Evolutionary conservation across 2,797 vertebrate species (phyloP), one percentile per base, ranked within the genome.

Genomic region (Eulemur albifrons): DNA sequence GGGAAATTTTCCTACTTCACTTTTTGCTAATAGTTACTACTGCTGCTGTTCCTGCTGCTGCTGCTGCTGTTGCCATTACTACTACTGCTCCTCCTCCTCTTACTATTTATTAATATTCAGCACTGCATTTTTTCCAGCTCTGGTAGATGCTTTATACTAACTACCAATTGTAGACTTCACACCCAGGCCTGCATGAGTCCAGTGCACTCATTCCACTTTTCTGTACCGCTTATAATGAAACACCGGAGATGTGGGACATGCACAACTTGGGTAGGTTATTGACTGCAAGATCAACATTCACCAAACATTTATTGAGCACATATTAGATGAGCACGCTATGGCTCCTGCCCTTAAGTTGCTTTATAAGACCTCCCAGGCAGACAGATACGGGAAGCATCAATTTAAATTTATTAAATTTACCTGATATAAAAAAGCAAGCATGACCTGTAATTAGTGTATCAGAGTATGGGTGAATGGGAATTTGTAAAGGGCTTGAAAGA

Each of bases 401-500:
- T 69, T 96, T 90, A 67, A 88, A 88, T n/a, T 20, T 82, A 82
- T 82, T 93, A 54, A 7, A 73, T 90, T 67, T 88, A 48, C 27
- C 30, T 90, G 35, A 48, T 67, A 21, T 93, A 90, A 89, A 50
- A 52, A 63, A 32, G 3, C 4, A 95, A 54, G 76, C 17, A 25
- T 50, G 48, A 75, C 21, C 23, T 95, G 32, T 87, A 70, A 43
- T 85, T 73, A 57, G 14, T 81, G 43, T 57, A 72, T 45, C 43
- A 61, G 38, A 72, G 9, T 93, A 63, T 90, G 40, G 83, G 30
- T 70, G 95, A 77, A 69, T 8, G 14, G 23, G 63, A 12, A 7
- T 52, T 67, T 81, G 5, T 67, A 43, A 88, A 91, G 54, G 61
- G 15, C 20, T 90, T 91, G 57, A 95, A 97, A 94, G 63, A 59